A percentile compares a stretch with the other conserved stretches of the same genome.
Conservation (phyloP, 35 echinoderm and acorn worm species). For the Ptychodera flava region DNA sequence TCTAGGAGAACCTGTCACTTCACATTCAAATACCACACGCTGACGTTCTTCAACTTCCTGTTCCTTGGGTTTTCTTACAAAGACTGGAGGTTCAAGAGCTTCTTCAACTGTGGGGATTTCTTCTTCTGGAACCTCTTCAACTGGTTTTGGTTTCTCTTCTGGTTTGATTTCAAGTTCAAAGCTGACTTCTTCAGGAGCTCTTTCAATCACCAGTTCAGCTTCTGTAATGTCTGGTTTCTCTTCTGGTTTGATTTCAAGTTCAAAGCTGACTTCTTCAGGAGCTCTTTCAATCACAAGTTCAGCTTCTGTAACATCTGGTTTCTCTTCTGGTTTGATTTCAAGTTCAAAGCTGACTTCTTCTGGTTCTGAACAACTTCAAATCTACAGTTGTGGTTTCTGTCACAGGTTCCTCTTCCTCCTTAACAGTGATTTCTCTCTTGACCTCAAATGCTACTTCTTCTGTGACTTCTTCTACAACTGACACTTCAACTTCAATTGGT, state of each 20-base stretch:
- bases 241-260: too few species aligned
- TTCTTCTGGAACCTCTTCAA: too few species aligned
- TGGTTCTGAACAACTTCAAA: too few species aligned
- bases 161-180: too few species aligned
- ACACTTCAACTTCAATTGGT: background rate
- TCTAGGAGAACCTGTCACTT: constrained; percentile 68
- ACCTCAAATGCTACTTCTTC: background rate
- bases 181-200: too few species aligned
- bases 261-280: background rate
- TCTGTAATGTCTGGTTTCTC: too few species aligned
- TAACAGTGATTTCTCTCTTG: background rate
- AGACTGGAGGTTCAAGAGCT: background rate
- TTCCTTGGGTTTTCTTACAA: background rate
- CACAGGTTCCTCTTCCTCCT: background rate
- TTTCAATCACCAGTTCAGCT: too few species aligned
- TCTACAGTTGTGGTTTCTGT: background rate
- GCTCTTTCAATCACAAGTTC: background rate
- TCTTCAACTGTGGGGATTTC: too few species aligned
- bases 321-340: background rate
- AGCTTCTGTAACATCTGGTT: background rate
- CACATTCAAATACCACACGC: constrained; percentile 67
- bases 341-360: background rate
- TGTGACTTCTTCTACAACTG: background rate
- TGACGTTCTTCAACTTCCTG: constrained; percentile 56
- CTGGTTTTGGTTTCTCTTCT: too few species aligned